These are phyloP conservation scores for Drosophila oshimai DNA, from an alignment of 1,140 invertebrate genomes.

Conservation along the genomic window DNA sequence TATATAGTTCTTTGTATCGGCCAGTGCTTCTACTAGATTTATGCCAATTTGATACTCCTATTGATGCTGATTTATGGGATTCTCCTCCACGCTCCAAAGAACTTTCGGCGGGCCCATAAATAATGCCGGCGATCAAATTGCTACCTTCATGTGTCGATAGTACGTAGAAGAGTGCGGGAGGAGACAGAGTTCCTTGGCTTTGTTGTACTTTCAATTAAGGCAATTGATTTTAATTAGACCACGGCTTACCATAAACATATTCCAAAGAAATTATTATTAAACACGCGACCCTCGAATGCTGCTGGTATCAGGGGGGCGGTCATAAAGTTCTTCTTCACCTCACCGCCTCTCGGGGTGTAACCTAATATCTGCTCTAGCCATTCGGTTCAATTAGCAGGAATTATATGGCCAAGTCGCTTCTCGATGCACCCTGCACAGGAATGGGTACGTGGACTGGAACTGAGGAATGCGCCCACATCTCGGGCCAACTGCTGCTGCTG, in stretches of 20 bases:
- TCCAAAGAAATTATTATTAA: conserved; percentile 79
- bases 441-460: no score
- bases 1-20: conserved; percentile 30
- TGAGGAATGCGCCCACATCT: conserved; percentile 60
- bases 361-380: conserved; percentile 63
- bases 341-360: conserved; percentile 51
- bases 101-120: conserved; percentile 42
- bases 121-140: conserved; percentile 73
- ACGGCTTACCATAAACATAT: conserved; percentile 71
- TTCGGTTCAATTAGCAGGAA: conserved; percentile 73
- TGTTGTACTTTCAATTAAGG: conserved; percentile 78
- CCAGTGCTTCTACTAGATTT: conserved; percentile 54
- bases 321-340: conserved; percentile 32
- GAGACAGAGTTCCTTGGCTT: conserved; percentile 17
- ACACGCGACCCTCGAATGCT: conserved; percentile 62
- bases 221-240: conserved; percentile 81
- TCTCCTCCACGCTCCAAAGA: conserved; percentile 21
- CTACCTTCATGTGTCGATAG: conserved; percentile 68
- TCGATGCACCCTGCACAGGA: conserved; percentile 54
- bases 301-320: conserved; percentile 8
- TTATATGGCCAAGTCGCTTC: conserved; percentile 63
- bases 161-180: neutral
- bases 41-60: conserved; percentile 65
- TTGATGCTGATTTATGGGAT: conserved; percentile 66
- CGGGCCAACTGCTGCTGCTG: conserved; percentile 59